Conservation (phyloP, 2,888 invertebrate species). For the Macaria liturata region DNA sequence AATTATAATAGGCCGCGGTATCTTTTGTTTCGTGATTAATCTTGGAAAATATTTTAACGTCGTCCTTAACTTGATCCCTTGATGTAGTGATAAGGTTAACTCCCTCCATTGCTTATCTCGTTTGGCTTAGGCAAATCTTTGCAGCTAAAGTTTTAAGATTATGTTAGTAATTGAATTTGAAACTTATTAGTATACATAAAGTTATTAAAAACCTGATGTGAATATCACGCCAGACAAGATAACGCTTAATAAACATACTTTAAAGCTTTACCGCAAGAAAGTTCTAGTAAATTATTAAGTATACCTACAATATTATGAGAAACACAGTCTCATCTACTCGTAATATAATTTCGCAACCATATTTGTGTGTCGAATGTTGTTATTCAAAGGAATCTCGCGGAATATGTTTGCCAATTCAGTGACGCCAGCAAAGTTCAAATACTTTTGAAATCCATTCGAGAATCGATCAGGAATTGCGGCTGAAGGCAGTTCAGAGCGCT, state of each 20-base stretch:
- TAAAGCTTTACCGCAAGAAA: too few relatives aligned
- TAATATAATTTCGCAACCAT: constrained; percentile 4
- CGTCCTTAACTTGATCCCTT: constrained; percentile 3
- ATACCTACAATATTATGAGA: too few relatives aligned
- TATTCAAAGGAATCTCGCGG: constrained; percentile 19
- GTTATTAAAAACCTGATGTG: too few relatives aligned
- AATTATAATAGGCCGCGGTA: constrained; percentile 40
- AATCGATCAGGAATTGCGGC: constrained; percentile 42
- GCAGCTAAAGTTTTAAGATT: too few relatives aligned
- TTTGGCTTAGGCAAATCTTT: neutral
- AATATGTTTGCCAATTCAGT: constrained; percentile 30
- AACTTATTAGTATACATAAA: too few relatives aligned
- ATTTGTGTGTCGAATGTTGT: constrained; percentile 8
- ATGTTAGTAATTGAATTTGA: too few relatives aligned
- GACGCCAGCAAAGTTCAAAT: constrained; percentile 32
- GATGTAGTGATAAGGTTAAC: constrained; percentile 10
- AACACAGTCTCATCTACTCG: constrained; percentile 4
- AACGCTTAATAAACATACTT: too few relatives aligned
- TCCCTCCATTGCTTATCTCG: constrained; percentile 4
- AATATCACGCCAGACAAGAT: too few relatives aligned
- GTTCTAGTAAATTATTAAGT: too few relatives aligned
- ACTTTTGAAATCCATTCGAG: constrained; percentile 38
- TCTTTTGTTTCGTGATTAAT: constrained; percentile 13
- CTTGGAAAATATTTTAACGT: constrained; percentile 10
- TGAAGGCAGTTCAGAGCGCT: constrained; percentile 38